Evolutionary conservation across 2,888 invertebrate genomes (phyloP).

Genomic region (Ophonus ardosiacus): DNA sequence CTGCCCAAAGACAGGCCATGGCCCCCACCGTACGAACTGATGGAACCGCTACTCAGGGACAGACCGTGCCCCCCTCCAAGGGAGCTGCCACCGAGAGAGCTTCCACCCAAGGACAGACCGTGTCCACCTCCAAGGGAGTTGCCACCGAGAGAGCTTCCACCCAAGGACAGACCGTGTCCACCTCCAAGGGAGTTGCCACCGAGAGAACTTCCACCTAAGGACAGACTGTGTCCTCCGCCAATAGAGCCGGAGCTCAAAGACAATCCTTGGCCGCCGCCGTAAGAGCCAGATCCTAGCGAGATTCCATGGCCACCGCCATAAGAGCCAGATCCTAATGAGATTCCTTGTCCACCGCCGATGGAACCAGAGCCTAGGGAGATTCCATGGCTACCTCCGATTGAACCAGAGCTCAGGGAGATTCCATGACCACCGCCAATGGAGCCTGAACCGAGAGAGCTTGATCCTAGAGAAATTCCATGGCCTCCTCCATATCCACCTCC

Average conservation of each 20-base stretch:
- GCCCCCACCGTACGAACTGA: neutral
- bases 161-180: constrained; percentile 25
- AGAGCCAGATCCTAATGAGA: neutral
- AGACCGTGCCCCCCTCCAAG: constrained; percentile 5
- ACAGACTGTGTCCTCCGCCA: constrained; percentile 6
- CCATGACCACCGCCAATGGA: constrained; percentile 36
- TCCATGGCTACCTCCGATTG: constrained; percentile 49
- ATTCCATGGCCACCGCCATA: neutral
- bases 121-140: neutral
- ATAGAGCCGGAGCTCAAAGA: constrained; percentile 16
- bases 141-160: constrained; percentile 4
- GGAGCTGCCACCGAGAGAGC: neutral
- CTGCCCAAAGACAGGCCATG: constrained; percentile 13
- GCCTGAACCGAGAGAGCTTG: constrained; percentile 37
- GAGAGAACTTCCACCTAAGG: neutral
- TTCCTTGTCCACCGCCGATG: constrained; percentile 20
- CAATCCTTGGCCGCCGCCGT: constrained; percentile 34
- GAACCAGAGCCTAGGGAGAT: constrained; percentile 35
- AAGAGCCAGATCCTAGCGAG: constrained; percentile 12
- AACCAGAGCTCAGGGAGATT: constrained; percentile 3
- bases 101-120: neutral
- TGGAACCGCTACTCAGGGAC: neutral
- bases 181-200: neutral
- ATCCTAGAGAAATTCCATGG: constrained; percentile 30
- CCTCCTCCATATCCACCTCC: constrained; percentile 52